Evolutionary conservation across 2,888 invertebrate species (phyloP).

Genomic region (Orthosia cruda): DNA sequence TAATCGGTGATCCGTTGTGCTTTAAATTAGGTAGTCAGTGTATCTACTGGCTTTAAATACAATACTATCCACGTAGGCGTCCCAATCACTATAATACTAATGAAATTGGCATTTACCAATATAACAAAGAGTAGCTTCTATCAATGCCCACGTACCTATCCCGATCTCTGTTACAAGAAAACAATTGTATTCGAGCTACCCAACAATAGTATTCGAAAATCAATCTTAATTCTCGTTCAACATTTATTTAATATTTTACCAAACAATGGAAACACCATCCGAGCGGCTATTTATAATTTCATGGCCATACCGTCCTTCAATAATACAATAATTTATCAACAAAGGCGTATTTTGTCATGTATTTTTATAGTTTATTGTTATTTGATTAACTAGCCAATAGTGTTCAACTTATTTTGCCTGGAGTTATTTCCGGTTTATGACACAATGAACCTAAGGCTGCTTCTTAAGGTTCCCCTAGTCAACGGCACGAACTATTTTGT

Average conservation of each 20-base stretch:
- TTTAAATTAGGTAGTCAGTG: neutral
- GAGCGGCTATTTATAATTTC: neutral
- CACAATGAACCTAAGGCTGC: too few relatives aligned
- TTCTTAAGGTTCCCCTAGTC: too few relatives aligned
- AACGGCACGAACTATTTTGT: too few relatives aligned
- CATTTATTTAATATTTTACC: neutral
- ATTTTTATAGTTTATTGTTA: neutral
- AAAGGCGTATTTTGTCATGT: neutral
- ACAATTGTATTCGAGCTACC: neutral
- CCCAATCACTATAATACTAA: neutral
- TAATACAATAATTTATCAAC: neutral
- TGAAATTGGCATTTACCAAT: neutral
- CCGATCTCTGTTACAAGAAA: neutral
- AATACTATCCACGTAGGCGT: neutral
- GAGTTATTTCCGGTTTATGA: too few relatives aligned
- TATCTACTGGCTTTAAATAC: neutral
- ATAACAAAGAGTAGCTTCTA: neutral
- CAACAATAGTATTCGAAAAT: neutral
- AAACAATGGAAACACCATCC: neutral
- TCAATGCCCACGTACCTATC: neutral
- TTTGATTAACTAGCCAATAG: neutral
- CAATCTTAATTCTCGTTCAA: neutral
- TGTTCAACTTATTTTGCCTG: too few relatives aligned
- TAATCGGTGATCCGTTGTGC: neutral
- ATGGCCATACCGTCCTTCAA: neutral